Base-by-base conservation (phyloP, 2,113 vertebrate genomes). In the Colaptes auratus region DNA sequence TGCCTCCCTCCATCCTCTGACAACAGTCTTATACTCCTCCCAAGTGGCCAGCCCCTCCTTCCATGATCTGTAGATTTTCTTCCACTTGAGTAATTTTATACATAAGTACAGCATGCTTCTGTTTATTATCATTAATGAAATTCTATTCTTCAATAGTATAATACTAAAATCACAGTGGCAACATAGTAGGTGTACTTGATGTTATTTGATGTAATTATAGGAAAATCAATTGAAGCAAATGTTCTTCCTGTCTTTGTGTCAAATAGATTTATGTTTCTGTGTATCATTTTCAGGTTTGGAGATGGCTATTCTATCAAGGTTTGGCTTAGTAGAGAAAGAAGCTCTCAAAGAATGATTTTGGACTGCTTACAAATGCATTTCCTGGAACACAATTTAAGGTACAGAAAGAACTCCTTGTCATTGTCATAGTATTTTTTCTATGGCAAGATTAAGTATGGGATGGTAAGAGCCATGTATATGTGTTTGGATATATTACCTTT, bases 361-460 rank as follows among this genome's bases (percentile, higher is more conserved):
- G 94, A 97, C 36, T 83, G 64, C 69, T 82, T 98, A 50, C 94
- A 96, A 8, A 39, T 86, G 13, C 67, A 93, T 61, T 98, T 60
- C 97, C 97, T 46, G 97, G 92, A 76, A 93, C 93, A 63, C 84
- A 78, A 44, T 96, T 98, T 78, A 97, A 98, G 97, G 98, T 97
- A 96, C 19, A 15, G 12, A 9, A 76, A 44, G 82, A 85, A 79
- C 28, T 82, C 9, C 9, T 60, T 20, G 10, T 31, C 24, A 13
- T 8, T 20, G 10, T 31, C 24, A 13, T 9, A 67, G 5, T 23
- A 19, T 28, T 77, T 85, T 28, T 63, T 67, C 28, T 76, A 7
- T 24, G 35, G 15, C 14, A 70, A 18, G 15, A 55, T 73, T 86
- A 87, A 65, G 25, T 61, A 15, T 56, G n/a, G 27, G 5, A 16